Base-by-base conservation (phyloP, 2,797 vertebrate species). In the Chromis chromis region DNA sequence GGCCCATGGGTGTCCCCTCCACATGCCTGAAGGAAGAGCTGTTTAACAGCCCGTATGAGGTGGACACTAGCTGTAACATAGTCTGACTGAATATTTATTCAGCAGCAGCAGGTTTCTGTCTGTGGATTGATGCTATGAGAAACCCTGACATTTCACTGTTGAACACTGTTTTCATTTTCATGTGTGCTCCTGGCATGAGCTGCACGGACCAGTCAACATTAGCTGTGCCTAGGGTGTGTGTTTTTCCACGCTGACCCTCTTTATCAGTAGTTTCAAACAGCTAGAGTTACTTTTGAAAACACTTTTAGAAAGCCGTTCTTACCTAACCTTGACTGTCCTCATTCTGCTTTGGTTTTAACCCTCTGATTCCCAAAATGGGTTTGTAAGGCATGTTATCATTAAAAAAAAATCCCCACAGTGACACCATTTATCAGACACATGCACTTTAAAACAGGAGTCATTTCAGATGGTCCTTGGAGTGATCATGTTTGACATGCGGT, bases 1-100 rank as follows among this genome's bases (percentile, higher is more conserved):
- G 80, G 74, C 81, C 76, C 75, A 56, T 21, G 84, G 86, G 82
- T 78, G 86, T 90, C 84, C 81, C 79, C 36, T 84, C 82, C 53
- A 33, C 64, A 89, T 86, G 86, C 74, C 82, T 90, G 81, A 81
- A 88, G 77, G 80, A 89, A 91, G 89, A 86, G 71, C 61, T 40
- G 36, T 81, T 83, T 50, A 81, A 69, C 78, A 52, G 65, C 79
- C 79, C 59, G 76, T 57, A 70, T 82, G 42, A 52, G 58, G 50
- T 71, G 44, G 78, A 74, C 68, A 59, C 6, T 3, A 55, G 54
- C 78, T 76, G 81, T 73, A 92, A 87, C 62, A 16, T 33, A 48
- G 80, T 62, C 80, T 44, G 79, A 56, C 69, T 82, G 76, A 74
- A 76, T 91, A 85, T 91, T 91, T 91, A 83, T 80, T 31, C 78